Evolutionary conservation across 2,113 vertebrate genomes (phyloP).

Genomic region (Arvicanthis niloticus): DNA sequence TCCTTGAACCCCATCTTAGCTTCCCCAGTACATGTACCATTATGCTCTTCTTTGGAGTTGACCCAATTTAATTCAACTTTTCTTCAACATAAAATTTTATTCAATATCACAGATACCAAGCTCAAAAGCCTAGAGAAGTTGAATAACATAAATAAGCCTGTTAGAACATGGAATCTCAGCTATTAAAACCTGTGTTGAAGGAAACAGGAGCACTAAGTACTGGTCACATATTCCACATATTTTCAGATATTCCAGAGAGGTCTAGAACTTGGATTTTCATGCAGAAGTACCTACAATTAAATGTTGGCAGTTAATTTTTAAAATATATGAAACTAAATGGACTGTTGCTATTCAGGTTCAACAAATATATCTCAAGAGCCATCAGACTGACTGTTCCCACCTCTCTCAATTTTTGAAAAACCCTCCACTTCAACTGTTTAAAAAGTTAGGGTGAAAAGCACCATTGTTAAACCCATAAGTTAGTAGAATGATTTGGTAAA

Average conservation of each 20-base stretch:
- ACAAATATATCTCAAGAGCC: background rate
- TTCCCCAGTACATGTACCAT: background rate
- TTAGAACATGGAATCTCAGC: background rate
- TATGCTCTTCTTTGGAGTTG: background rate
- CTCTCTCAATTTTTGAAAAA: background rate
- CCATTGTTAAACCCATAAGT: background rate
- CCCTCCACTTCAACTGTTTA: constrained; percentile 32
- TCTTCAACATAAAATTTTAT: background rate
- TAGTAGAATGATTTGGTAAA: constrained; percentile 18
- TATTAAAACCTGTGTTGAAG: background rate
- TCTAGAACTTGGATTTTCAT: background rate
- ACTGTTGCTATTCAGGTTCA: constrained; percentile 14
- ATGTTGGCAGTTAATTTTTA: constrained; percentile 11
- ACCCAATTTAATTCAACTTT: background rate
- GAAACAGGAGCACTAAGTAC: background rate
- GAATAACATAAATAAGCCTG: background rate
- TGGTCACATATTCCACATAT: background rate
- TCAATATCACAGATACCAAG: background rate
- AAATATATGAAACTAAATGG: background rate
- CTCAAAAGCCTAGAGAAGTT: background rate
- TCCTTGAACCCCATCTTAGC: background rate
- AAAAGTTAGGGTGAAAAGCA: constrained; percentile 37
- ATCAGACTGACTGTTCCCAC: background rate
- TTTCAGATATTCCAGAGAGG: background rate
- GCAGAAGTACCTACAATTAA: background rate